Base-by-base conservation (phyloP, 1,140 invertebrate genomes). In the Calliopsis andreniformis region DNA sequence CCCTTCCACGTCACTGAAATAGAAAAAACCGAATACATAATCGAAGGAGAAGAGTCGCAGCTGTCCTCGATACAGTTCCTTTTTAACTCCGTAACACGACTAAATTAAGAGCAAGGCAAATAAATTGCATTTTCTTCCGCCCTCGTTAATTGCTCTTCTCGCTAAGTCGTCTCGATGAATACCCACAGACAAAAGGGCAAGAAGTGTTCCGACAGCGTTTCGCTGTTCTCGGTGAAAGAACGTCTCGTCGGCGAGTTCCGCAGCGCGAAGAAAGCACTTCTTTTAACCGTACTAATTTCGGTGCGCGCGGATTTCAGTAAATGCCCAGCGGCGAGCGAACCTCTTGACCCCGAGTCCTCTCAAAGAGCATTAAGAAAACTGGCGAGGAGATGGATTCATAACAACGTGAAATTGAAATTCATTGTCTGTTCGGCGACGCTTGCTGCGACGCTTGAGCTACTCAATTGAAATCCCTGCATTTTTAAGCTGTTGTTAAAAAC, bases 281-380 rank as follows among this genome's bases (percentile, higher is more conserved):
- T 79, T 66, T 78, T 79, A 79, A 79, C 28, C 68, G 64, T 45
- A 73, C 68, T 64, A 58, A 47, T 23, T 58, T 80, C 42, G 49
- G 32, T 56, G 8, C 23, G 5, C 20, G 35, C 42, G 28, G 35
- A 66, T 80, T 80, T 78, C 69, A 20, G n/a, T 58, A 64, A 78
- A 64, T 20, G 49, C 45, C 59, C 59, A 45, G 8, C 32, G 45
- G 51, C 58, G 18, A 35, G 28, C 43, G 23, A 28, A 28, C 56
- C 16, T 32, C 28, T 63, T 42, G 42, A 67, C 45, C 45, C n/a
- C 47, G 2, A 39, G 35, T 39, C 10, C 35, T 10, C 35, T 39
- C 35, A 39, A 39, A 39, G 18, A 18, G 18, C 18, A 47, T 47
- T 47, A 47, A 39, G 8, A 16, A 39, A 12, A 16, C 5, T 3